These are phyloP conservation scores for Agonopterix alstromeriana DNA, from an alignment of 2,888 invertebrate species.

Conservation along the genomic window DNA sequence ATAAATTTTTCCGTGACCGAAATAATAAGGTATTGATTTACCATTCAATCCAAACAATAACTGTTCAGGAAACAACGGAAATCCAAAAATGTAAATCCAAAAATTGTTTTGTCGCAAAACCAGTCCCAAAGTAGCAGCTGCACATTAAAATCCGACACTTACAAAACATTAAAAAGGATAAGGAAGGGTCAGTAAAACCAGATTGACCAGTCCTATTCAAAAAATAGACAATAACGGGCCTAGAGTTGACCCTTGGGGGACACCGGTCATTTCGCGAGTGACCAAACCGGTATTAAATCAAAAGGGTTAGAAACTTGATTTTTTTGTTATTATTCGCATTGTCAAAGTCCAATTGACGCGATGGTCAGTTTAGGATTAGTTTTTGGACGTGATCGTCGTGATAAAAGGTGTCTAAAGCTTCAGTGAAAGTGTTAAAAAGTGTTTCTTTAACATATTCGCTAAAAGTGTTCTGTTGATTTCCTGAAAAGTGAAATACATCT, in stretches of 20 bases:
- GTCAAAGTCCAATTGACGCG: constrained; percentile 24
- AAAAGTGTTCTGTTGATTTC: no score
- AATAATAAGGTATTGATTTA: no score
- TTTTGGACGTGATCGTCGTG: constrained; percentile 35
- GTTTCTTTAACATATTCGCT: no score
- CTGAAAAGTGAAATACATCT: no score
- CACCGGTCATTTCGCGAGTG: constrained; percentile 60
- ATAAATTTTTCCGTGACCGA: no score
- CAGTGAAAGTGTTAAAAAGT: constrained; percentile 6
- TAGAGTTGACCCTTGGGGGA: constrained; percentile 63
- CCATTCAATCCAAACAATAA: no score
- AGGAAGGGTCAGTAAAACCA: constrained; percentile 71
- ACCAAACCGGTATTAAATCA: constrained; percentile 53
- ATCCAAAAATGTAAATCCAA: constrained; percentile 13
- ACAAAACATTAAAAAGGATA: constrained; percentile 52
- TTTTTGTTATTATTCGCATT: constrained; percentile 41
- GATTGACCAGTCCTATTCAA: constrained; percentile 69
- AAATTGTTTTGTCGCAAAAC: constrained; percentile 39
- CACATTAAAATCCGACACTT: constrained; percentile 34
- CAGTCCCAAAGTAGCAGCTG: constrained; percentile 52
- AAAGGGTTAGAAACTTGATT: constrained; percentile 42
- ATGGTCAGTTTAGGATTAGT: constrained; percentile 57
- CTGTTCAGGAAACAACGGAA: constrained; percentile 9
- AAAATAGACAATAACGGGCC: constrained; percentile 56
- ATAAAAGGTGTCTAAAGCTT: constrained; percentile 17